Percentiles rank a stretch among this genome's conserved stretches.
phyloP scores from a whole-genome alignment of 1,140 invertebrate genomes.

The Drosophila bocki region DNA sequence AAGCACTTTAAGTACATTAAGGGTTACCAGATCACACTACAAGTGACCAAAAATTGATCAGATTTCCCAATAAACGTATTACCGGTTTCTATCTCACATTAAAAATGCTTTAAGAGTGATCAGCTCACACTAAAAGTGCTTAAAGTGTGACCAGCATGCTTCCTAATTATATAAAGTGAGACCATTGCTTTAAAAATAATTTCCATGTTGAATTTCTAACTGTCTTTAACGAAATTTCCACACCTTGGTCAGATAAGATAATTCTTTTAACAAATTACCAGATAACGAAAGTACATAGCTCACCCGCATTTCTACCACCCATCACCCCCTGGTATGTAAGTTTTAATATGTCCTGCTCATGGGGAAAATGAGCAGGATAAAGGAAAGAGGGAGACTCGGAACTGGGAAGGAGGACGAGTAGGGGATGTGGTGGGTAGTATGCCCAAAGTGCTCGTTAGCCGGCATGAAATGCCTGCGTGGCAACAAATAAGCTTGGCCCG shows the following conservation, averaged over 20 bases:
- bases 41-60: too few species aligned
- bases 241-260: not conserved
- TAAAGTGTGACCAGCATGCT: too few species aligned
- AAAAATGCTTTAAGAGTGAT: not conserved
- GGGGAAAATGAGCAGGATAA: not conserved
- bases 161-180: not conserved
- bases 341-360: conserved; percentile 32
- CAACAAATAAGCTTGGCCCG: conserved; percentile 68
- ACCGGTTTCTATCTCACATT: not conserved
- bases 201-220: not conserved
- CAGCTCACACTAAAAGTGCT: not conserved
- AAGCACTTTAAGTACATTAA: not conserved
- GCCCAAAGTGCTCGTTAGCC: conserved; percentile 75
- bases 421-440: conserved; percentile 32
- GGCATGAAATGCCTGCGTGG: conserved; percentile 72
- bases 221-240: not conserved
- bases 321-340: not conserved
- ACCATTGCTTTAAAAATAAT: not conserved
- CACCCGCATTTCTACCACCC: conserved; percentile 1
- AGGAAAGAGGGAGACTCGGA: conserved; percentile 1
- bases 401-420: not conserved
- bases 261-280: conserved; percentile 5
- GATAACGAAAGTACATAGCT: not conserved
- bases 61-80: too few species aligned
- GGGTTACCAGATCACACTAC: not conserved